These are phyloP conservation scores for Garra rufa DNA, from an alignment of 2,113 vertebrate genomes.

Conservation along the genomic window DNA sequence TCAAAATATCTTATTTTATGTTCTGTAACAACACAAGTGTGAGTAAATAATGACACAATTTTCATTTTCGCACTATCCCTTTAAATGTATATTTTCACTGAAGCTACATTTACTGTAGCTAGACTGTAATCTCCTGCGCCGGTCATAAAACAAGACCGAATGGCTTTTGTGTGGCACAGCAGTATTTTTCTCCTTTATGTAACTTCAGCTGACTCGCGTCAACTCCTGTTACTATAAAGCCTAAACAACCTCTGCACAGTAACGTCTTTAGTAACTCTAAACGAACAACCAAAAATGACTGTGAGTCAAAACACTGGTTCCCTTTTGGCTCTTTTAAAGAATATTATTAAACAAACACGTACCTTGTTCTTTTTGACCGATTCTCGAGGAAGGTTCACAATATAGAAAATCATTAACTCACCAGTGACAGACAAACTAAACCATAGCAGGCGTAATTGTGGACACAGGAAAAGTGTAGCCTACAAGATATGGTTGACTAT, in stretches of 20 bases:
- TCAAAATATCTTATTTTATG: no score
- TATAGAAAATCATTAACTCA: background rate
- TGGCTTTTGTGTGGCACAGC: background rate
- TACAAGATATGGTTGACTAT: background rate
- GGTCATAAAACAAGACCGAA: background rate
- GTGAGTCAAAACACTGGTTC: background rate
- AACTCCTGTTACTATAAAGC: background rate
- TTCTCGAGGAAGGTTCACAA: background rate
- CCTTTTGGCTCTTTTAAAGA: background rate
- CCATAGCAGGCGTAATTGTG: background rate
- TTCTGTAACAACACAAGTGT: background rate
- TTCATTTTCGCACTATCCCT: background rate
- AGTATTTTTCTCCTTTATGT: background rate
- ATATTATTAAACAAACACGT: background rate
- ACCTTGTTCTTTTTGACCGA: background rate
- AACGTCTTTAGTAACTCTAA: background rate
- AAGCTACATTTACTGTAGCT: background rate
- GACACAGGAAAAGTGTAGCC: background rate
- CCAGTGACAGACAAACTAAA: background rate
- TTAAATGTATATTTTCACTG: background rate
- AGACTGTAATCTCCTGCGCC: background rate
- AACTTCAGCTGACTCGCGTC: background rate
- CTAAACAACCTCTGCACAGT: background rate
- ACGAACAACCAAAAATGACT: background rate
- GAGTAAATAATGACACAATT: background rate